Conservation (phyloP, 2,888 invertebrate genomes). For the Xylota sylvarum region DNA sequence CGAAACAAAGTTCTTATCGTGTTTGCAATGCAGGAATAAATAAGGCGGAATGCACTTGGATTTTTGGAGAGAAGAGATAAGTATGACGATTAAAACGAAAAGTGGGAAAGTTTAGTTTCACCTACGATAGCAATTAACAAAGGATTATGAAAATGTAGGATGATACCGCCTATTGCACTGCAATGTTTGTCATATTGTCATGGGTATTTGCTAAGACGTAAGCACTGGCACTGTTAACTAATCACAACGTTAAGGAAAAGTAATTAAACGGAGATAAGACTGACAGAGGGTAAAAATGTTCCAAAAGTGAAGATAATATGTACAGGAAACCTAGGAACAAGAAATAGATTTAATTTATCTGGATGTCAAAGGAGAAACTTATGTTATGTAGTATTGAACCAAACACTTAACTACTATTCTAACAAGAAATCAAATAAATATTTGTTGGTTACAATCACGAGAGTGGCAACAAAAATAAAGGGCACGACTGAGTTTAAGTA, state of each 20-base stretch:
- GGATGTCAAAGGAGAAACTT: too few species aligned
- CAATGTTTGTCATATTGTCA: neutral
- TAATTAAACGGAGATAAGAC: neutral
- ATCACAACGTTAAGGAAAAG: neutral
- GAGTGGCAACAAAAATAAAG: too few species aligned
- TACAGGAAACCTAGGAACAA: neutral
- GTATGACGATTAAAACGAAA: constrained; percentile 1
- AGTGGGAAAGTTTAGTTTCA: neutral
- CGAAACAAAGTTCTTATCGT: constrained; percentile 44
- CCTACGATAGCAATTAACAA: constrained; percentile 10
- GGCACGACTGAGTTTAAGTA: too few species aligned
- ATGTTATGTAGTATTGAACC: too few species aligned
- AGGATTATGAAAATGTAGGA: constrained; percentile 13
- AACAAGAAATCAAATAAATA: too few species aligned
- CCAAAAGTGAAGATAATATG: neutral
- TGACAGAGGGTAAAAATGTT: neutral
- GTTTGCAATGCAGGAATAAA: constrained; percentile 11
- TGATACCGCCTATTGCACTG: neutral
- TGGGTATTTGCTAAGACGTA: neutral
- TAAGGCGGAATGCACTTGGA: constrained; percentile 18
- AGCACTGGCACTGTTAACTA: too few species aligned
- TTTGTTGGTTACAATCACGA: too few species aligned
- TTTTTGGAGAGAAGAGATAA: constrained; percentile 15
- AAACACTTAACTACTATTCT: too few species aligned
- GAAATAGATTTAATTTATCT: too few species aligned